Conservation (phyloP, 2,888 invertebrate species). For the Rotaria sp. region DNA sequence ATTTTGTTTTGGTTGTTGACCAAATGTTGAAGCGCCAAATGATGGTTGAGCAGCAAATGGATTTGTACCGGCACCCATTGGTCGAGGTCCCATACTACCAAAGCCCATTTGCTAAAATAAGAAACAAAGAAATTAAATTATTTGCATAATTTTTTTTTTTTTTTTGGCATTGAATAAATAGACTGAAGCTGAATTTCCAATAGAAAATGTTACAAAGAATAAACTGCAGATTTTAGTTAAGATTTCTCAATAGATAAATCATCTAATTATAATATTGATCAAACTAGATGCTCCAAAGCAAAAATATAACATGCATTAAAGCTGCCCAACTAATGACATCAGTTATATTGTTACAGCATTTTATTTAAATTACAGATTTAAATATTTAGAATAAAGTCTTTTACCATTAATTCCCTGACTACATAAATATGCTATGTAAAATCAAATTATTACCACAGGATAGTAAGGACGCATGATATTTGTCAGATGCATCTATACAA, state of each 20-base stretch:
- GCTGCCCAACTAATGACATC: not conserved
- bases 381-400: not conserved
- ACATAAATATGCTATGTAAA: not conserved
- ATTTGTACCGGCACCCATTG: not conserved
- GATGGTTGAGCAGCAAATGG: slow-evolving; percentile 14
- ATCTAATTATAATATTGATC: no score
- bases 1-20: not conserved
- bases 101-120: not conserved
- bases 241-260: not conserved
- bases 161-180: no score
- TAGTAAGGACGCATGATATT: not conserved
- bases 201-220: no score
- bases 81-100: not conserved
- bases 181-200: no score
- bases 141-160: no score
- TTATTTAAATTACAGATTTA: not conserved
- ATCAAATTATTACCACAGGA: not conserved
- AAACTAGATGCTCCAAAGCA: not conserved
- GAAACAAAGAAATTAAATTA: no score
- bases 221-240: not conserved
- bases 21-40: not conserved
- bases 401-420: not conserved
- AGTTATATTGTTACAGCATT: not conserved
- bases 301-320: not conserved
- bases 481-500: not conserved